Evolutionary conservation across 2,797 vertebrate genomes (phyloP), one percentile per base, ranked within the genome.

Genomic region (Hybognathus amarus): DNA sequence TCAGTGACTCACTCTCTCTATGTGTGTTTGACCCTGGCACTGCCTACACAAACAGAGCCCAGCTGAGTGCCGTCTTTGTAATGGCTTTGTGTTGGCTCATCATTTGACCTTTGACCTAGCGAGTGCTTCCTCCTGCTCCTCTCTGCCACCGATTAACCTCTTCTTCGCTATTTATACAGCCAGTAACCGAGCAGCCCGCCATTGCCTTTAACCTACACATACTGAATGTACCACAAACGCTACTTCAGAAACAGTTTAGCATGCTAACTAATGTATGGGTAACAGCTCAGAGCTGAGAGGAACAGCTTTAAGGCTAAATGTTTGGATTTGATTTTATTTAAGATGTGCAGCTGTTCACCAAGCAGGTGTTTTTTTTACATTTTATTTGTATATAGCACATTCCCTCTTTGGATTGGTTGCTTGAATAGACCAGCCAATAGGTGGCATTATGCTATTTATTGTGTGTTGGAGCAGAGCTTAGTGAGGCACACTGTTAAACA

Each of bases 11-110:
- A 84, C 78, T 85, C 85, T 77, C 84, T 75, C 82, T 79, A 71
- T 83, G 77, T 88, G 86, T 85, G 77, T 83, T 87, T 89, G 87
- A 89, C 88, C 89, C 88, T 90, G 86, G 87, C 87, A 90, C 88
- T 88, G 89, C 88, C 88, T 89, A 89, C 89, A 88, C 88, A 88
- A 88, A 89, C 87, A 89, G 68, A 87, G 66, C 86, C 64, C 79
- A 88, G 80, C 84, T 86, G 84, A 89, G 88, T 85, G 85, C 83
- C 77, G 88, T 86, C 87, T 90, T 90, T 89, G 85, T 90, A 87
- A 87, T 90, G 85, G 87, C 86, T 88, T 86, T 85, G 86, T 86
- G 73, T 88, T 89, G 77, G 74, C 87, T 87, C 89, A 89, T 87
- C 86, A 84, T 79, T 88, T 86, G 87, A 87, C 86, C 79, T 84